A percentile compares a stretch with the other conserved stretches of the same genome.
phyloP scores from a whole-genome alignment of 35 echinoderm and acorn worm genomes.

The Ophiothrix spiculata region DNA sequence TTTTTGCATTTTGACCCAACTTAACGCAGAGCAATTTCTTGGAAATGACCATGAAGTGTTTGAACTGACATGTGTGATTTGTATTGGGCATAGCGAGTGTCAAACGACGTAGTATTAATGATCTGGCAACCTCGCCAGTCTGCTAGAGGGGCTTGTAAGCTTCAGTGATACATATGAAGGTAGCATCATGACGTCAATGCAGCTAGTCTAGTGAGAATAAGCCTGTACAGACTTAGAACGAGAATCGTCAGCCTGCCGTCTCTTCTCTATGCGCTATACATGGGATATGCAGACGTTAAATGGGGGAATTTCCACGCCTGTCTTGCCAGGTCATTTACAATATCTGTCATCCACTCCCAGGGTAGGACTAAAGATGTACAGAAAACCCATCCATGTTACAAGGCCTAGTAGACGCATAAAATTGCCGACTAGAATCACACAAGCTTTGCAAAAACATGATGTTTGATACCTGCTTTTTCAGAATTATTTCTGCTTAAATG shows the following conservation, averaged over 20 bases:
- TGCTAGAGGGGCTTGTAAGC: background rate
- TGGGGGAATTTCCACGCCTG: background rate
- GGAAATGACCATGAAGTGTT: too few species aligned
- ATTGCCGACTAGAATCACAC: too few species aligned
- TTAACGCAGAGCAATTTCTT: too few species aligned
- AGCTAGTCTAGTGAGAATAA: background rate
- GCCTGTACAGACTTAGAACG: background rate
- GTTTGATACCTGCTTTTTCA: too few species aligned
- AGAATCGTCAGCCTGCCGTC: background rate
- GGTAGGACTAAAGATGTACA: background rate
- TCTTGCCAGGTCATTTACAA: background rate
- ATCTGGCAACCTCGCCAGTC: background rate
- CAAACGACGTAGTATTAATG: too few species aligned
- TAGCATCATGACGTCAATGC: background rate
- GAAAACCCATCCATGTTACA: background rate
- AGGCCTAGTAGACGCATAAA: background rate
- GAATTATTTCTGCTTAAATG: too few species aligned
- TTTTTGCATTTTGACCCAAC: too few species aligned
- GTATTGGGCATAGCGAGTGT: too few species aligned
- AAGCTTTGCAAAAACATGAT: too few species aligned
- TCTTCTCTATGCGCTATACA: background rate
- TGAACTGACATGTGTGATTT: too few species aligned
- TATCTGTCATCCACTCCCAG: constrained; percentile 10
- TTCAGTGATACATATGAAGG: background rate
- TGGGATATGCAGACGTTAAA: background rate